A percentile compares a stretch with the other conserved stretches of the same genome.
Evolutionary conservation across 2,113 vertebrate genomes (phyloP).

Genomic region (Sula dactylatra): DNA sequence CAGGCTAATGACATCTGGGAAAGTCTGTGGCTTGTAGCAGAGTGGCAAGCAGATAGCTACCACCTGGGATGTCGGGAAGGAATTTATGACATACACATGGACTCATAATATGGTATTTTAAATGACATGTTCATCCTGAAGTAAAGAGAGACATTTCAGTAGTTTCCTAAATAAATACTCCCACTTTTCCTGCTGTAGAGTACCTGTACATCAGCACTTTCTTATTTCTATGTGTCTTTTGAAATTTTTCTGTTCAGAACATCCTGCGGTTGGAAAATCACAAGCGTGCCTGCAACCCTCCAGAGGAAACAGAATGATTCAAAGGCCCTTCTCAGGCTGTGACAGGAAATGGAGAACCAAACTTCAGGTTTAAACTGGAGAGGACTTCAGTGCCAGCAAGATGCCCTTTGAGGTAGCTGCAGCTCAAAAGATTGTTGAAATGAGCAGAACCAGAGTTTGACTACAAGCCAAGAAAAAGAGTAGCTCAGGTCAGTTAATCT

Average conservation of each 20-base stretch:
- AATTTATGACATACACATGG: neutral
- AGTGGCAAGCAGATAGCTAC: neutral
- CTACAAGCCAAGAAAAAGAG: neutral
- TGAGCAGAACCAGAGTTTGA: neutral
- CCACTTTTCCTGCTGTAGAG: neutral
- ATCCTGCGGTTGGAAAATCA: neutral
- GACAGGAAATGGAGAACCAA: neutral
- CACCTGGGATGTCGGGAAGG: neutral
- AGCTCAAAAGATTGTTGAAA: slow-evolving; percentile 7
- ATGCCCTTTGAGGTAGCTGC: neutral
- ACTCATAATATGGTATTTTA: neutral
- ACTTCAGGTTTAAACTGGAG: neutral
- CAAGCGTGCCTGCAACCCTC: neutral
- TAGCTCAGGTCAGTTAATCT: neutral
- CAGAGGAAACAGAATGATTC: neutral
- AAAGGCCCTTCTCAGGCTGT: neutral
- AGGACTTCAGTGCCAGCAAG: slow-evolving; percentile 6
- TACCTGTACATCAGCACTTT: neutral
- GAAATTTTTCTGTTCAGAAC: neutral
- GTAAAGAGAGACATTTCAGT: neutral
- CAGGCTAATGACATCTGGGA: neutral
- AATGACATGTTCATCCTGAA: neutral
- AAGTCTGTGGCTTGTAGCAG: neutral
- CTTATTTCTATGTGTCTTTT: neutral
- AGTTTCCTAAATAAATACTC: neutral